Percentiles rank a stretch among this genome's conserved stretches.
phyloP scores from a whole-genome alignment of 2,797 vertebrate species.

The Podargus strigoides region DNA sequence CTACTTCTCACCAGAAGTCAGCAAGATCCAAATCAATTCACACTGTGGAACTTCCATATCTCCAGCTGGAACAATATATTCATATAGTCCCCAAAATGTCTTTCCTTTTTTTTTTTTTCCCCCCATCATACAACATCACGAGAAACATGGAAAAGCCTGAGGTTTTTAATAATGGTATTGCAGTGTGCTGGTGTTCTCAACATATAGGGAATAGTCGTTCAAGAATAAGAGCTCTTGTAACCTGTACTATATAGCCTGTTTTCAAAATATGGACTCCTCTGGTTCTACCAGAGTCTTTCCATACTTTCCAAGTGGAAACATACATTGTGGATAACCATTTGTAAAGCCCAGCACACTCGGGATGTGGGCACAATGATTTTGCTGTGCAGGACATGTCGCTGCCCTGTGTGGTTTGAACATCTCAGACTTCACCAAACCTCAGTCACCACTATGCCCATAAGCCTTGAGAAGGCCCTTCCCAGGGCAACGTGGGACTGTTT shows the following conservation, averaged over 20 bases:
- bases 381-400: accelerated
- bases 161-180: neutral
- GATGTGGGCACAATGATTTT: accelerated
- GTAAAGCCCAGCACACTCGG: neutral
- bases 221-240: neutral
- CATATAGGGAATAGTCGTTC: neutral
- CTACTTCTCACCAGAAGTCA: neutral
- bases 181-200: neutral
- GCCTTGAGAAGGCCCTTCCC: neutral
- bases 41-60: neutral
- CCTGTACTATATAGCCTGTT: neutral
- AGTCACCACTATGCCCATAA: neutral
- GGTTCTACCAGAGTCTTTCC: neutral
- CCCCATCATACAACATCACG: neutral
- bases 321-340: neutral
- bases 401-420: neutral
- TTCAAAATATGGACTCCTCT: neutral
- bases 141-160: neutral
- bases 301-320: neutral
- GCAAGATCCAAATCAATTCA: neutral
- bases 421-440: neutral
- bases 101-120: neutral
- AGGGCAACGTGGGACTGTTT: neutral
- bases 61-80: neutral
- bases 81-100: neutral